Conservation (phyloP, 2,113 vertebrate genomes). For the Apodemus speciosus region DNA sequence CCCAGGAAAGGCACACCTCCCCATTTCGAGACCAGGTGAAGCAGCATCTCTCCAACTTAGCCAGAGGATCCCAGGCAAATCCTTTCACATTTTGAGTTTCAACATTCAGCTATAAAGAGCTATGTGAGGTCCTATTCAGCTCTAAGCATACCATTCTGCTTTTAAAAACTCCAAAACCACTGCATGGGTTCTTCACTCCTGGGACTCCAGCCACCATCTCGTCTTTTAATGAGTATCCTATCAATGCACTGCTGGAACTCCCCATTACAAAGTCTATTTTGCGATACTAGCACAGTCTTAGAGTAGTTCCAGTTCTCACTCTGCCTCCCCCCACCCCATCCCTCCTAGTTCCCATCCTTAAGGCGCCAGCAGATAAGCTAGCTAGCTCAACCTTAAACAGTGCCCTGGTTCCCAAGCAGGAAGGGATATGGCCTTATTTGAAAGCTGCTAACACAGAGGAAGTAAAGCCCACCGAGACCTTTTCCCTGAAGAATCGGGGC, state of each 20-base stretch:
- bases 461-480: constrained; percentile 83
- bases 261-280: background rate
- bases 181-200: background rate
- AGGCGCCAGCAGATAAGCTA: background rate
- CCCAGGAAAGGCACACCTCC: background rate
- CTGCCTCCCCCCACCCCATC: background rate
- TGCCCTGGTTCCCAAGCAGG: background rate
- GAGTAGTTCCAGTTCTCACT: background rate
- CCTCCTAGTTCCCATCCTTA: background rate
- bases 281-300: background rate
- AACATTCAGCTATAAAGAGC: background rate
- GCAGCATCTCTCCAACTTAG: background rate
- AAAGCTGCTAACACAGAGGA: background rate
- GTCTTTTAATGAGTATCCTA: background rate
- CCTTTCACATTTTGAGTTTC: background rate
- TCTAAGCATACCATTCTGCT: background rate
- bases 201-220: background rate
- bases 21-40: background rate
- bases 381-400: background rate
- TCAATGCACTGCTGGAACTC: background rate
- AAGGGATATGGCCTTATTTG: constrained; percentile 10
- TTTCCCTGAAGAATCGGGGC: constrained; percentile 86
- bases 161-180: background rate
- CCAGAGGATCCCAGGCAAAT: background rate
- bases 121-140: background rate